Evolutionary conservation across 2,888 invertebrate genomes (phyloP).

Genomic region (Xestia c-nigrum): DNA sequence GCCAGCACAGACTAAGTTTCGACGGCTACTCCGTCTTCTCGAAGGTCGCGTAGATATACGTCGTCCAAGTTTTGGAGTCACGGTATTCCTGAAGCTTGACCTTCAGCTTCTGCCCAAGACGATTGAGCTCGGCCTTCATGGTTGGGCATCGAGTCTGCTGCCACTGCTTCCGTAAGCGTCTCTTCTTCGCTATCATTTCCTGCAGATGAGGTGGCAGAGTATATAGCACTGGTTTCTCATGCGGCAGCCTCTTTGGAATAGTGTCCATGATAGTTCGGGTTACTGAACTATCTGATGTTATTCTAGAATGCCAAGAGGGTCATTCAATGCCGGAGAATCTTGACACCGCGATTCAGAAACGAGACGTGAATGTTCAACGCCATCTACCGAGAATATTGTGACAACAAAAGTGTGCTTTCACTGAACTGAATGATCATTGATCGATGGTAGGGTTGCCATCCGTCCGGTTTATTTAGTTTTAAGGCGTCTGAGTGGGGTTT

Average conservation of each 20-base stretch:
- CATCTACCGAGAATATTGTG: constrained; percentile 13
- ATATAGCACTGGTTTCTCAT: not conserved
- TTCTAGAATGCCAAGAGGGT: not conserved
- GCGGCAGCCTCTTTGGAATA: not conserved
- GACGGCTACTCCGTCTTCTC: not conserved
- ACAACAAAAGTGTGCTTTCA: not conserved
- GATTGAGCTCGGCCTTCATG: constrained; percentile 24
- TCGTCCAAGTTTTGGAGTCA: constrained; percentile 10
- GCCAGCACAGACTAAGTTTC: not conserved
- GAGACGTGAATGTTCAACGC: not conserved
- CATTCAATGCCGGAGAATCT: constrained; percentile 18
- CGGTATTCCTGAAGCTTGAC: not conserved
- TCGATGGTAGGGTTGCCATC: too few relatives aligned
- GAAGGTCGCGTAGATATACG: not conserved
- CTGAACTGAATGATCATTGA: too few relatives aligned
- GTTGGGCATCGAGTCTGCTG: constrained; percentile 20
- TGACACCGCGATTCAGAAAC: constrained; percentile 17
- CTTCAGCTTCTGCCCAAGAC: constrained; percentile 2
- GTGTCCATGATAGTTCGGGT: constrained; percentile 2
- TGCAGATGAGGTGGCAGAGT: constrained; percentile 3
- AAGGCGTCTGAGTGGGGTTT: too few relatives aligned
- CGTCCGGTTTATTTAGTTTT: too few relatives aligned
- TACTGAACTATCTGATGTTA: not conserved
- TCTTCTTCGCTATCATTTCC: not conserved
- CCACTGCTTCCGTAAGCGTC: constrained; percentile 17